phyloP scores from a whole-genome alignment of 1,140 invertebrate genomes.

The Anastrepha obliqua region DNA sequence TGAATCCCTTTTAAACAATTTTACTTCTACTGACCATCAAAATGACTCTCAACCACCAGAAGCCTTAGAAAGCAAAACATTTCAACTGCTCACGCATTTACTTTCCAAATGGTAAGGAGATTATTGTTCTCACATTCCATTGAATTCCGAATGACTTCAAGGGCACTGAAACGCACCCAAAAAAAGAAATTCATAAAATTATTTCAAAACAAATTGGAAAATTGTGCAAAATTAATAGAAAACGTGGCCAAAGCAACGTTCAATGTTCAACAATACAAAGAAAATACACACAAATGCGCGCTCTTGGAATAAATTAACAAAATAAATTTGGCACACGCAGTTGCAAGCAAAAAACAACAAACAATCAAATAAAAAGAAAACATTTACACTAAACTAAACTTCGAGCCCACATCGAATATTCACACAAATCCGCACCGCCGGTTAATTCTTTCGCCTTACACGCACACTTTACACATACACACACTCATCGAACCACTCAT shows the following conservation, averaged over 20 bases:
- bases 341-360: constrained; percentile 3
- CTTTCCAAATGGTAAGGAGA: too few species aligned
- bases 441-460: not conserved
- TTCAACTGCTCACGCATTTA: too few species aligned
- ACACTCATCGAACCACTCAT: not conserved
- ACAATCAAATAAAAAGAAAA: constrained; percentile 22
- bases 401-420: not conserved
- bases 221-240: constrained; percentile 44
- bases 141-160: not conserved
- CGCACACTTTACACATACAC: not conserved
- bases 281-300: not conserved
- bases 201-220: constrained; percentile 18
- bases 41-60: too few species aligned
- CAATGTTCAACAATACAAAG: not conserved
- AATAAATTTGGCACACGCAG: constrained; percentile 8
- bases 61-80: too few species aligned
- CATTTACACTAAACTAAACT: constrained; percentile 33
- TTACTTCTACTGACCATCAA: too few species aligned
- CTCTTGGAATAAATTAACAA: not conserved
- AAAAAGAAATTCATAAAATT: not conserved
- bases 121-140: not conserved
- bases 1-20: too few species aligned
- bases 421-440: not conserved
- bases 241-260: constrained; percentile 21
- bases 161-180: not conserved